These are phyloP conservation scores for Aselliscus stoliczkanus DNA, from an alignment of 2,797 vertebrate species.

Conservation along the genomic window DNA sequence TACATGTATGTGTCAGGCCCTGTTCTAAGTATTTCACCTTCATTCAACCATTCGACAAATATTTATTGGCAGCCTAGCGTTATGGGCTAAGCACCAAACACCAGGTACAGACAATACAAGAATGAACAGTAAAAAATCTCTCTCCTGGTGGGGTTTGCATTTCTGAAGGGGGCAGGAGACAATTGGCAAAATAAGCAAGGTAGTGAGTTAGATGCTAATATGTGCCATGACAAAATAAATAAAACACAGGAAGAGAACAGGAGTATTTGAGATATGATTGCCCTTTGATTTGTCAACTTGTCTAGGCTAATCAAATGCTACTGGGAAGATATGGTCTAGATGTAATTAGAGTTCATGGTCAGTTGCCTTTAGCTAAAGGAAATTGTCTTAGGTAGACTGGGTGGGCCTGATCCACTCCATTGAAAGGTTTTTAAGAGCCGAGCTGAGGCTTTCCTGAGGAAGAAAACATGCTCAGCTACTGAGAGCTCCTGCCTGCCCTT, in stretches of 20 bases:
- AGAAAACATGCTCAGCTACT: neutral
- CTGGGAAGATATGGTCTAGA: neutral
- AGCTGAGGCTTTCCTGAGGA: neutral
- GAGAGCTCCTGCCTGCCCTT: neutral
- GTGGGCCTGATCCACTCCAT: neutral
- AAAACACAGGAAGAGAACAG: neutral
- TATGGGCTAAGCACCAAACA: neutral
- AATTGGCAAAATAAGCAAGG: neutral
- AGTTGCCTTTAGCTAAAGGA: neutral
- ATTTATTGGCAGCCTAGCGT: neutral
- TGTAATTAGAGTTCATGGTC: neutral
- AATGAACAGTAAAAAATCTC: neutral
- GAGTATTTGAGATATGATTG: neutral
- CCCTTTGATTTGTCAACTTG: neutral
- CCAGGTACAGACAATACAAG: neutral
- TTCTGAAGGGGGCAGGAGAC: neutral
- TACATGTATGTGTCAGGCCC: neutral
- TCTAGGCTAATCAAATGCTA: neutral
- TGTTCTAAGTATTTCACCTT: neutral
- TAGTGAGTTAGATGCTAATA: neutral
- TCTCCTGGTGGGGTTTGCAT: neutral
- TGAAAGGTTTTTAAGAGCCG: neutral
- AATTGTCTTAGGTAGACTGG: neutral
- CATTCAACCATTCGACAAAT: neutral
- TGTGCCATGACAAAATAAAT: neutral